Percentiles rank a stretch among this genome's conserved stretches.
These are phyloP conservation scores for Agapostemon virescens DNA, from an alignment of 2,888 invertebrate species.

Conservation along the genomic window DNA sequence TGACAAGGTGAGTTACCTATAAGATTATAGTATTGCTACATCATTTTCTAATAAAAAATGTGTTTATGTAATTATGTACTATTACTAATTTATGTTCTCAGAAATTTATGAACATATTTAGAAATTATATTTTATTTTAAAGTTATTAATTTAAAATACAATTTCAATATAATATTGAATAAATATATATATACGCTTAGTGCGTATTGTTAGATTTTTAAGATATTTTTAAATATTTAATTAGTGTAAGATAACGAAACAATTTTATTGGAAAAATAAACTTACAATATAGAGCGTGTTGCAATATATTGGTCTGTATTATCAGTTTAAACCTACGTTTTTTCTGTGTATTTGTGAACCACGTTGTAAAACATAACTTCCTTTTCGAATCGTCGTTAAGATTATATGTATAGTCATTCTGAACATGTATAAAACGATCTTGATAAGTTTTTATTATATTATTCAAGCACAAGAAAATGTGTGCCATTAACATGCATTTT, in stretches of 20 bases:
- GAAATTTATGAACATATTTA: conserved; percentile 3
- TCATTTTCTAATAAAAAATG: neutral
- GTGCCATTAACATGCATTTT: conserved; percentile 34
- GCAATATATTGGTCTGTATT: neutral
- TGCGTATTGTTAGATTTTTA: neutral
- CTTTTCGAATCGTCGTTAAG: neutral
- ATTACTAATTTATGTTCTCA: neutral
- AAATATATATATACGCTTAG: neutral
- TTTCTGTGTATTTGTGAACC: neutral
- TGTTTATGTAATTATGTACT: neutral
- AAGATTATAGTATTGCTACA: neutral
- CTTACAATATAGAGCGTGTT: conserved; percentile 2
- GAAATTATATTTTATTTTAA: neutral
- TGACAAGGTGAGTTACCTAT: neutral
- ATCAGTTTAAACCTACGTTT: neutral
- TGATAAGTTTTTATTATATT: conserved; percentile 16
- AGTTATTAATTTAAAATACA: conserved; percentile 19
- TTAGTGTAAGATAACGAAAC: neutral
- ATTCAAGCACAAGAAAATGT: conserved; percentile 17
- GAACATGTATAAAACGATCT: conserved; percentile 20
- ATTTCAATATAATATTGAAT: neutral
- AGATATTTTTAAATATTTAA: neutral
- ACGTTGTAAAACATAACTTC: neutral
- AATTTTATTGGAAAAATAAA: neutral
- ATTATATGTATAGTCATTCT: neutral